Conservation (phyloP, 1,140 invertebrate species). For the Cydia amplana region DNA sequence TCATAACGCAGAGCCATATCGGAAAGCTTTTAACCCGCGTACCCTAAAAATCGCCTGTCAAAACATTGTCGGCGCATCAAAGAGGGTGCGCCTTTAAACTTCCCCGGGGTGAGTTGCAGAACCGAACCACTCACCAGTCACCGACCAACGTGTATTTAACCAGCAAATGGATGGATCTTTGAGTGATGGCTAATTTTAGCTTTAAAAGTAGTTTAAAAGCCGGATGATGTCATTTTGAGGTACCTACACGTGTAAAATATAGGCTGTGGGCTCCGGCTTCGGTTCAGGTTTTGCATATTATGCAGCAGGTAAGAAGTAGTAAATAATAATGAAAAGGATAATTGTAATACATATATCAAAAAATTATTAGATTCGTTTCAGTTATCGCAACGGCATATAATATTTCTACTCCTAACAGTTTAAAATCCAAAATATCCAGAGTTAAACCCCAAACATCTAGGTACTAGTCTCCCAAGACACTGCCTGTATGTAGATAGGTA, state of each 20-base stretch:
- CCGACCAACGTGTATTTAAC: conserved; percentile 26
- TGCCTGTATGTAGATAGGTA: no score
- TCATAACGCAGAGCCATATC: neutral
- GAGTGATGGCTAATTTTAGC: conserved; percentile 28
- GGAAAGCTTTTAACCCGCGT: conserved; percentile 34
- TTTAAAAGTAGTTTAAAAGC: conserved; percentile 24
- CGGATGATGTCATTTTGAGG: conserved; percentile 16
- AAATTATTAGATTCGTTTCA: neutral
- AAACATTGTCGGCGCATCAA: conserved; percentile 33
- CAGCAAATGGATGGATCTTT: conserved; percentile 17
- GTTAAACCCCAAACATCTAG: no score
- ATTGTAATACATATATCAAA: neutral
- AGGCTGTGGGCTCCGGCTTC: neutral
- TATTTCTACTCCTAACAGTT: no score
- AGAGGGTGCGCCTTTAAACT: conserved; percentile 32
- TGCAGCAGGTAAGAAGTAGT: neutral
- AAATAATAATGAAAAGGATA: neutral
- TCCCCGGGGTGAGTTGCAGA: conserved; percentile 29
- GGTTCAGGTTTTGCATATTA: neutral
- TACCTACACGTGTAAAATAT: neutral
- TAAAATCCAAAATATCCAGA: no score
- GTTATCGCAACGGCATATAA: no score
- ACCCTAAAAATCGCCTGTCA: conserved; percentile 37
- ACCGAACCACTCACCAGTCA: conserved; percentile 15
- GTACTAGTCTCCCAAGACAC: no score